These are phyloP conservation scores for Odontomyia ornata DNA, from an alignment of 2,888 invertebrate genomes.

Conservation along the genomic window DNA sequence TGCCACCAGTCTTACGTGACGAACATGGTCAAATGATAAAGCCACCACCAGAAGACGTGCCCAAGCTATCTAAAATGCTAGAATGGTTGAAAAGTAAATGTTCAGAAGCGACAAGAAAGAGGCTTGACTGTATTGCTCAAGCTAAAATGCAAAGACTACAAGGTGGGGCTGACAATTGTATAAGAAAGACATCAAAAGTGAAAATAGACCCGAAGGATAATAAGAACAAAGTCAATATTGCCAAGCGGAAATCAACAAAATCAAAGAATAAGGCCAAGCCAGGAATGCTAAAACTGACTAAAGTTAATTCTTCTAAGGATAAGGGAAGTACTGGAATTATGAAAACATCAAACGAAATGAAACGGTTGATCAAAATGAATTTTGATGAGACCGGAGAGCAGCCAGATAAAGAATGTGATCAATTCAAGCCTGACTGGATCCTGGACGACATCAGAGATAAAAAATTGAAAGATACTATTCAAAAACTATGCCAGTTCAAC, in stretches of 20 bases:
- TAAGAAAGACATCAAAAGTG: neutral
- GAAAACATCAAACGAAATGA: neutral
- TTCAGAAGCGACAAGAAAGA: neutral
- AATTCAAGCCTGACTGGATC: neutral
- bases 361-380: neutral
- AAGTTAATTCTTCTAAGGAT: no score
- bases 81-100: slow-evolving; percentile 11
- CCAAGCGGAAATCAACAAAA: neutral
- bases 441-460: neutral
- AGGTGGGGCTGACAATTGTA: neutral
- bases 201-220: neutral
- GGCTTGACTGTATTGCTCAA: neutral
- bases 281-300: neutral
- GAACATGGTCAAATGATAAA: neutral
- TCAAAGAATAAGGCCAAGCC: neutral
- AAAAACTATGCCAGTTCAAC: slow-evolving; percentile 4
- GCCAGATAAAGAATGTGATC: neutral
- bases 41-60: neutral
- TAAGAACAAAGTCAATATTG: neutral
- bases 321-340: neutral
- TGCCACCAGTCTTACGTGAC: neutral
- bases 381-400: neutral
- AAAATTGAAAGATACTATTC: neutral
- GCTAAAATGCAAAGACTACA: neutral
- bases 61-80: neutral